Evolutionary conservation across 2,113 vertebrate species (phyloP).

Genomic region (Centropus bengalensis): DNA sequence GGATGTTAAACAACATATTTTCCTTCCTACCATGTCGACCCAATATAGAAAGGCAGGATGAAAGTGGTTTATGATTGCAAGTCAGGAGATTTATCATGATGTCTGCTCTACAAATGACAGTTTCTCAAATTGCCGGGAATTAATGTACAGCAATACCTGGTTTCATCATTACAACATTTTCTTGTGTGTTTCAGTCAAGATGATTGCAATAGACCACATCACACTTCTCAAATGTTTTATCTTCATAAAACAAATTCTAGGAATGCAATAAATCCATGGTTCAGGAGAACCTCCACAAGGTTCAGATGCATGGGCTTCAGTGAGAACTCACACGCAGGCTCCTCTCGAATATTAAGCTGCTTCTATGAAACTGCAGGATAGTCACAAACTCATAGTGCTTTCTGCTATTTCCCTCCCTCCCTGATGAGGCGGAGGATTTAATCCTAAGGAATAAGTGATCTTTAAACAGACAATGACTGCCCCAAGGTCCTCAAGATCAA

Average conservation of each 20-base stretch:
- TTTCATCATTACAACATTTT: background rate
- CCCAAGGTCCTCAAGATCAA: background rate
- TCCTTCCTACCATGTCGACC: background rate
- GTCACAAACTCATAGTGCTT: no score
- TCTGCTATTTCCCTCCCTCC: background rate
- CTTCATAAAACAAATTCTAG: background rate
- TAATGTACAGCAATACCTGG: background rate
- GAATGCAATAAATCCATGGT: background rate
- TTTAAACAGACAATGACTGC: background rate
- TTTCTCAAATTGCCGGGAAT: background rate
- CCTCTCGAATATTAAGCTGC: background rate
- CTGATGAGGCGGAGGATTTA: background rate
- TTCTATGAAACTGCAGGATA: background rate
- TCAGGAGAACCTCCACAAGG: background rate
- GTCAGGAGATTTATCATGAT: background rate
- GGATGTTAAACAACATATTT: background rate
- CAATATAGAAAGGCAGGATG: background rate
- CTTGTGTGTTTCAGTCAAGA: background rate
- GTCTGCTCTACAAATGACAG: background rate
- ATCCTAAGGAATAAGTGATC: background rate
- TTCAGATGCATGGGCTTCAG: background rate
- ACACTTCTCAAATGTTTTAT: background rate
- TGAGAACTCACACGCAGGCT: background rate
- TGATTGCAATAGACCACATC: accelerated
- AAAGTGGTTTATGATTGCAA: background rate